Percentiles rank a stretch among this genome's conserved stretches.
Evolutionary conservation across 2,888 invertebrate genomes (phyloP).

Genomic region (Papilio elwesi): DNA sequence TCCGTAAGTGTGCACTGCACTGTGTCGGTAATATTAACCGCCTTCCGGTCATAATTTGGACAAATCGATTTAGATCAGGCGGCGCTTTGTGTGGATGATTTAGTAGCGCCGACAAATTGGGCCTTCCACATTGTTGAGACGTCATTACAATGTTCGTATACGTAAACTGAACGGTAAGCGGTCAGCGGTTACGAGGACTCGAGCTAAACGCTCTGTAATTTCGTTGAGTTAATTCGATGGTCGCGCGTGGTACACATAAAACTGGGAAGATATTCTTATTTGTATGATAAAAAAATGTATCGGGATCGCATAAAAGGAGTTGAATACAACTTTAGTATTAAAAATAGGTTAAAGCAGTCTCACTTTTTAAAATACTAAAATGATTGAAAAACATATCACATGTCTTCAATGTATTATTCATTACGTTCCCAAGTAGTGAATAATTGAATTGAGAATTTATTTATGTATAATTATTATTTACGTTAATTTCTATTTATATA

Average conservation of each 20-base stretch:
- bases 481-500: no score
- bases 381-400: no score
- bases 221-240: constrained; percentile 57
- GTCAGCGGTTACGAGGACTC: constrained; percentile 75
- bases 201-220: constrained; percentile 77
- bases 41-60: constrained; percentile 71
- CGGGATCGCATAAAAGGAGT: background rate
- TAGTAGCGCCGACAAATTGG: constrained; percentile 81
- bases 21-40: constrained; percentile 47
- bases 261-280: constrained; percentile 33
- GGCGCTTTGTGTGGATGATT: constrained; percentile 81
- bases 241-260: constrained; percentile 14
- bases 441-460: no score
- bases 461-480: no score
- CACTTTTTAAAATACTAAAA: no score
- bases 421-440: no score
- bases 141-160: constrained; percentile 62
- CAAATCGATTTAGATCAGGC: constrained; percentile 81
- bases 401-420: no score
- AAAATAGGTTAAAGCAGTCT: no score
- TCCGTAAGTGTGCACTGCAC: constrained; percentile 48
- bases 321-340: no score
- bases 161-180: constrained; percentile 69
- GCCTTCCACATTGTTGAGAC: constrained; percentile 61
- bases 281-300: constrained; percentile 5